phyloP scores from a whole-genome alignment of 2,113 vertebrate species.

The Lophotis ruficrista region DNA sequence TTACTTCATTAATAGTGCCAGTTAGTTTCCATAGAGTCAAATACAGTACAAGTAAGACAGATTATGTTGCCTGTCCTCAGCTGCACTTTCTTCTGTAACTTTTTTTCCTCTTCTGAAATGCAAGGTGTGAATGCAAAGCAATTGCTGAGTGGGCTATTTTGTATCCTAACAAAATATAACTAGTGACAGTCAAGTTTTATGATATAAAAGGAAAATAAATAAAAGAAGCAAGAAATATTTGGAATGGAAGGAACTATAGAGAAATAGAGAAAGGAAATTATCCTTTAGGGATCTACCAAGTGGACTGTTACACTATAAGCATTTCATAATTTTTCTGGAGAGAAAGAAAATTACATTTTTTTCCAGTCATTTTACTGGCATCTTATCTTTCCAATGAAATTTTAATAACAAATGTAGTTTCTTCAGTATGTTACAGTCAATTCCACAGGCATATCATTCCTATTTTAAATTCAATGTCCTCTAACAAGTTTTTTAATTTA shows the following conservation, averaged over 20 bases:
- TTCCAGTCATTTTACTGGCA: slow-evolving; percentile 7
- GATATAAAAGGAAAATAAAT: slow-evolving; percentile 57
- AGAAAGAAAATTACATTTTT: not conserved
- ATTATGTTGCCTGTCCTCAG: slow-evolving; percentile 53
- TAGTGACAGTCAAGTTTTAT: slow-evolving; percentile 16
- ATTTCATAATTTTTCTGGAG: not conserved
- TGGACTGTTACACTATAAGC: not conserved
- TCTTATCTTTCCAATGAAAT: slow-evolving; percentile 22
- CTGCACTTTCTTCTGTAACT: slow-evolving; percentile 29
- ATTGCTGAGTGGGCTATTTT: slow-evolving; percentile 49
- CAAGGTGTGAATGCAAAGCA: slow-evolving; percentile 56
- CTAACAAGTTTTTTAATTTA: not conserved
- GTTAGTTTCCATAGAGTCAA: slow-evolving; percentile 57
- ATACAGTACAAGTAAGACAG: not conserved
- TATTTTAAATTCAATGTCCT: not conserved
- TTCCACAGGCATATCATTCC: not conserved
- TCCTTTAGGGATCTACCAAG: slow-evolving; percentile 11
- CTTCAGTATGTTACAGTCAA: not conserved
- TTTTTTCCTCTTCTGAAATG: slow-evolving; percentile 8
- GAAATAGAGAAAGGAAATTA: not conserved
- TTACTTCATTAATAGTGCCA: slow-evolving; percentile 34
- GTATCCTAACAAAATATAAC: slow-evolving; percentile 54
- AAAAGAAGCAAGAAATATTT: slow-evolving; percentile 13
- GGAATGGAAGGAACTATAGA: not conserved
- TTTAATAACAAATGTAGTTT: not conserved